A percentile compares a stretch with the other conserved stretches of the same genome.
phyloP scores from a whole-genome alignment of 2,888 invertebrate genomes.

The Lysandra bellargus region DNA sequence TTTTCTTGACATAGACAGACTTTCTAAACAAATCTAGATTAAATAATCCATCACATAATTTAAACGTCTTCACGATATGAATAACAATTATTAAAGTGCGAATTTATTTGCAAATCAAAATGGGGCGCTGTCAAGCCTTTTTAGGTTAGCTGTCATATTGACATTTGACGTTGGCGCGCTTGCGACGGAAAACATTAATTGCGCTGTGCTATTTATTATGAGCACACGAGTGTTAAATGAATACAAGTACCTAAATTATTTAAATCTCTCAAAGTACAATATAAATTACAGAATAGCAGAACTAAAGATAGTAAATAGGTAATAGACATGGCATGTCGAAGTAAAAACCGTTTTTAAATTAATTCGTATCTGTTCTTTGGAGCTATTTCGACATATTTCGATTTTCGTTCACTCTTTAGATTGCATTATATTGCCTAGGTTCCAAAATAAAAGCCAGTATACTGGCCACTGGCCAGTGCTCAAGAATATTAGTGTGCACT shows the following conservation, averaged over 20 bases:
- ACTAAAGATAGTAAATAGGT: no score
- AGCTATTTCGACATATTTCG: no score
- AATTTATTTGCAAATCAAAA: constrained; percentile 37
- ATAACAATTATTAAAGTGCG: constrained; percentile 15
- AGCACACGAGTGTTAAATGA: background rate
- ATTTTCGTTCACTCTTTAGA: no score
- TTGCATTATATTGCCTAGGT: no score
- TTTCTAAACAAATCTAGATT: background rate
- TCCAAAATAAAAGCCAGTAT: no score
- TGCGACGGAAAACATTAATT: constrained; percentile 41
- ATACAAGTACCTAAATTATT: background rate
- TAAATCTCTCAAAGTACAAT: background rate
- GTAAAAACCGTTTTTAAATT: no score
- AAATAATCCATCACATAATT: background rate
- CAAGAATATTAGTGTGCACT: no score
- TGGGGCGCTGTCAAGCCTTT: constrained; percentile 56
- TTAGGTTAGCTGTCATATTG: constrained; percentile 65
- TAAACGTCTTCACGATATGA: background rate
- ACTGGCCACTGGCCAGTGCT: no score
- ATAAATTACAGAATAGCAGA: no score
- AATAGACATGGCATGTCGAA: no score
- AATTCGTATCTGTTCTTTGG: no score
- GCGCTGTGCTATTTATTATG: constrained; percentile 29
- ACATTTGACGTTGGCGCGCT: constrained; percentile 46
- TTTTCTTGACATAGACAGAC: background rate